A percentile compares a stretch with the other conserved stretches of the same genome.
phyloP scores from a whole-genome alignment of 2,888 invertebrate species.

The Stenichneumon culpator region DNA sequence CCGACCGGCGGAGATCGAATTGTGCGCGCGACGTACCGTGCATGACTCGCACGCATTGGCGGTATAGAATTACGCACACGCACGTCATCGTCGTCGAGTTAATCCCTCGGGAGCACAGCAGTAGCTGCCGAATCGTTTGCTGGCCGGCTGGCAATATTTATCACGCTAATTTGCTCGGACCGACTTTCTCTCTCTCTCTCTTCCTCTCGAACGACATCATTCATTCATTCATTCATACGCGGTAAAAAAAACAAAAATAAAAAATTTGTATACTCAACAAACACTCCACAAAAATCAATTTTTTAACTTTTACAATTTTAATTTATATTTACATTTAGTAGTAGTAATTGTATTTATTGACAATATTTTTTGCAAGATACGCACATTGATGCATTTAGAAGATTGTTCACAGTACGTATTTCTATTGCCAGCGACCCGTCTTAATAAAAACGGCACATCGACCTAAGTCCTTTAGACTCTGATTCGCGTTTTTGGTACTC shows the following conservation, averaged over 20 bases:
- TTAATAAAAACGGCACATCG: too few species aligned
- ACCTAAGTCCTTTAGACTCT: too few species aligned
- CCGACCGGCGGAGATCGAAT: constrained; percentile 11
- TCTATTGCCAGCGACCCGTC: too few species aligned
- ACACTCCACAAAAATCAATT: too few species aligned
- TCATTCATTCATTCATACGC: background rate
- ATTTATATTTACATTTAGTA: too few species aligned
- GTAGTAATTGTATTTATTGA: too few species aligned
- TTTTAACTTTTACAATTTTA: too few species aligned
- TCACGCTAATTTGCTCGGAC: constrained; percentile 64
- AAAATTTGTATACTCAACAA: too few species aligned
- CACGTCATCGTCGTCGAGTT: constrained; percentile 18
- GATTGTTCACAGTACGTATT: too few species aligned
- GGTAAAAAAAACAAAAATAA: background rate
- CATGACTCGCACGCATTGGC: constrained; percentile 43
- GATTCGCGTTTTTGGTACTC: too few species aligned
- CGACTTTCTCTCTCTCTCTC: background rate
- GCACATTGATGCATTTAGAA: too few species aligned
- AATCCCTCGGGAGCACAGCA: background rate
- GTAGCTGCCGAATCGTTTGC: constrained; percentile 59
- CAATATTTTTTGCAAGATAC: too few species aligned
- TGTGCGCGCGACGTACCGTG: constrained; percentile 40
- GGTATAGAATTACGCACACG: constrained; percentile 57
- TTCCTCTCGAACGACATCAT: background rate
- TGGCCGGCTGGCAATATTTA: constrained; percentile 68